Evolutionary conservation across 37 sponge, comb jelly and placozoan species (phyloP).

Genomic region (Chondrosia reniformis): DNA sequence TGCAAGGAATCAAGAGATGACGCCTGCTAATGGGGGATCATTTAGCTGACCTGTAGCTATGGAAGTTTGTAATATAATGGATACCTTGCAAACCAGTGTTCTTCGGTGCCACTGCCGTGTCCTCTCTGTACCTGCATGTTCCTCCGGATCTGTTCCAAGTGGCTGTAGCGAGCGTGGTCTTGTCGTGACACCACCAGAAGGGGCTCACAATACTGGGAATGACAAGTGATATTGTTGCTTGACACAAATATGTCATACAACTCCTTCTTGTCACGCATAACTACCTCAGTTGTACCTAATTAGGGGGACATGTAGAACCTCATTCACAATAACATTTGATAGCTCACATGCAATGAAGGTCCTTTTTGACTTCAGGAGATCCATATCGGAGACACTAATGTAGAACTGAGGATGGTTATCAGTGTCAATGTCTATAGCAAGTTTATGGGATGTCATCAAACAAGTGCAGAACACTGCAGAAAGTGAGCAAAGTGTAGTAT

Average conservation of each 20-base stretch:
- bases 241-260: slow-evolving; percentile 82
- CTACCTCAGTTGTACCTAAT: slow-evolving; percentile 85
- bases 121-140: background rate
- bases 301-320: background rate
- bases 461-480: slow-evolving; percentile 76
- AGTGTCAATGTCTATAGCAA: slow-evolving; percentile 39
- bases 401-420: slow-evolving; percentile 78
- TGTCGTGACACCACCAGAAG: slow-evolving; percentile 35
- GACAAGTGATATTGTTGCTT: slow-evolving; percentile 22
- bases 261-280: slow-evolving; percentile 66
- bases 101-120: background rate
- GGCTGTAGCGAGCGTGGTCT: slow-evolving; percentile 48
- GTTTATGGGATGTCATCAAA: slow-evolving; percentile 50
- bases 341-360: slow-evolving; percentile 81
- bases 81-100: background rate
- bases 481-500: background rate
- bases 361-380: slow-evolving; percentile 29
- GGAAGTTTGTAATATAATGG: background rate
- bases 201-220: slow-evolving; percentile 30
- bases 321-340: background rate
- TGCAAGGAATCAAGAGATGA: background rate
- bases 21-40: background rate
- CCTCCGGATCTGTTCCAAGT: slow-evolving; percentile 48
- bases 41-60: background rate
- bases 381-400: slow-evolving; percentile 86